These are phyloP conservation scores for Magallana nippona DNA, from an alignment of 2,888 invertebrate genomes.

Conservation along the genomic window DNA sequence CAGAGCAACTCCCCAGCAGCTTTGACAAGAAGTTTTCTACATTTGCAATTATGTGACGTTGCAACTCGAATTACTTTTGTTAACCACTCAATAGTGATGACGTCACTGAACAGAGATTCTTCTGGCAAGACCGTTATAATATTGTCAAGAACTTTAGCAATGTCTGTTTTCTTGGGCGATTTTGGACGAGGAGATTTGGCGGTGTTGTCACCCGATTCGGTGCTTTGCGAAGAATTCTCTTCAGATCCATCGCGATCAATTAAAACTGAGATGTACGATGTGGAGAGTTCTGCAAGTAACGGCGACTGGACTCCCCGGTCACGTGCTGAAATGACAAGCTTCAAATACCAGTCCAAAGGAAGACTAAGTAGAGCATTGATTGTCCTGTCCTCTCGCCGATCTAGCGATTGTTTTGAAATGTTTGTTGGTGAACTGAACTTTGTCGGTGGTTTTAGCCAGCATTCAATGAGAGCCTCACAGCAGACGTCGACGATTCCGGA, in stretches of 20 bases:
- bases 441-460: constrained; percentile 72
- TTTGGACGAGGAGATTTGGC: constrained; percentile 37
- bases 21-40: constrained; percentile 69
- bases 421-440: constrained; percentile 63
- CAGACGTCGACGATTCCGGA: constrained; percentile 70
- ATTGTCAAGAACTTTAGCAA: constrained; percentile 67
- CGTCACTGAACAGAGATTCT: constrained; percentile 63
- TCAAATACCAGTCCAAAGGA: constrained; percentile 72
- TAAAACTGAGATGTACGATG: constrained; percentile 64
- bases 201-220: constrained; percentile 6
- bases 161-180: constrained; percentile 56
- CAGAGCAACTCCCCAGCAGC: constrained; percentile 72
- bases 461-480: constrained; percentile 74
- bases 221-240: constrained; percentile 51
- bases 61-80: constrained; percentile 69
- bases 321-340: constrained; percentile 66
- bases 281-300: constrained; percentile 66
- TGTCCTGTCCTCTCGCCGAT: constrained; percentile 60
- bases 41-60: constrained; percentile 64
- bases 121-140: constrained; percentile 72
- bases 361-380: constrained; percentile 61
- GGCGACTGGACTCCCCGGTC: constrained; percentile 67
- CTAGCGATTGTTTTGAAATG: constrained; percentile 57
- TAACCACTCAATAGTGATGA: constrained; percentile 67
- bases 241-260: constrained; percentile 58